Evolutionary conservation across 2,113 vertebrate species (phyloP), one percentile per base, ranked within the genome.

Genomic region (Ailurus styani): DNA sequence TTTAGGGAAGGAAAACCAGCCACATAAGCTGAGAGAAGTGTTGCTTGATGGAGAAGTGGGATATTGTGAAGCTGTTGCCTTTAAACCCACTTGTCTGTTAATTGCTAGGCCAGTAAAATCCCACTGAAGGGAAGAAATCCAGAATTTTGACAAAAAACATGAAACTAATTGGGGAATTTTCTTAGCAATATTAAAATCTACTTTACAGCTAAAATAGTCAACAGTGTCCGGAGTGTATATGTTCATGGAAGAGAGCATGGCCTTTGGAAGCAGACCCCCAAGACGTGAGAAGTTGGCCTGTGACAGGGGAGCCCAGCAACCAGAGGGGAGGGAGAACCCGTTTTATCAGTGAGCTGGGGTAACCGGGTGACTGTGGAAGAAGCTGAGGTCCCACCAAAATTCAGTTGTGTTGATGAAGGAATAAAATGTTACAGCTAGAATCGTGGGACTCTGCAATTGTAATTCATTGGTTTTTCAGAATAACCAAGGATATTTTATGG

Each of bases 301-400:
- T 14, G 29, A 1, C 47, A 37, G 66, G 52, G 4, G 7, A n/a
- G 31, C n/a, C n/a, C 66, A 25, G 0, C 12, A 34, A 5, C 42
- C 50, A 15, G 17, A 15, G 57, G 50, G 18, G 52, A 54, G 20
- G 78, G 23, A 37, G 15, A 18, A 17, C 20, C 57, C 1, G 2
- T 50, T 18, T 42, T 42, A 11, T 37, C 37, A 27, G 45, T 27
- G 54, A 86, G 50, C 21, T 2, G 1, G 27, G 15, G 0, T 40
- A 47, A 40, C 7, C 13, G 25, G 45, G 45, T 31, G 23, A 21
- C 27, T 37, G 0, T 54, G 40, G n/a, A 42, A 9, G 34, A 72
- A 62, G 40, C 21, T 31, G 7, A 0, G 3, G 3, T 85, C 12
- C 14, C 29, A 25, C 64, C 27, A 8, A 8, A 45, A n/a, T 60